Evolutionary conservation across 2,797 vertebrate genomes (phyloP), one percentile per base, ranked within the genome.

Genomic region (Octomys mimax): DNA sequence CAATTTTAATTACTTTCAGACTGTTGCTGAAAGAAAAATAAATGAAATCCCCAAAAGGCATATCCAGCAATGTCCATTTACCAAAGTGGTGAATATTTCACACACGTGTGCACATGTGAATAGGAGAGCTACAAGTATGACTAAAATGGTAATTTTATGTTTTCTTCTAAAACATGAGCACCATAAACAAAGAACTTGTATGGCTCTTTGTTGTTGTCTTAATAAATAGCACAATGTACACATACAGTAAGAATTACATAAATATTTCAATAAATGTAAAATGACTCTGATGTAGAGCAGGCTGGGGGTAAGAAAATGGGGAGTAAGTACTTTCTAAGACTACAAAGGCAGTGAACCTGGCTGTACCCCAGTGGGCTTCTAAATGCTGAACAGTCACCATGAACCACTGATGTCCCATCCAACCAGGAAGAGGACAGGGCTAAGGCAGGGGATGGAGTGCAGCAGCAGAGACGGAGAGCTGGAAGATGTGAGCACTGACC

Each of bases 1-100:
- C 5, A 92, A 83, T n/a, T 62, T 33, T 80, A 92, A 81, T 73
- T 94, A 71, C 46, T 92, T 94, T 90, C 85, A 59, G 57, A 93
- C 36, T 24, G 70, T 5, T 42, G 36, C 70, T 39, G 24, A 24
- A 24, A 11, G 70, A 13, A 42, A 73, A 89, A 66, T 19, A 85
- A 24, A 49, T 36, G 31, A 84, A 18, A 62, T 94, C 36, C 73
- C 83, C 21, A 49, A 16, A 36, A 88, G 89, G 49, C 84, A 80
- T 46, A 39, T 26, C 46, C 82, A 68, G 54, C 46, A 89, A 93
- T 26, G 62, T 6, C 31, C 24, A 62, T n/a, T 78, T 24, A 16
- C 24, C 42, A 66, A 39, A 89, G 77, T 12, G 9, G 6, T 78
- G 31, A 78, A 24, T 28, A 46, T 82, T 94, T 84, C 52, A 0